Evolutionary conservation across 2,797 vertebrate genomes (phyloP), one percentile per base, ranked within the genome.

Genomic region (Paratrypauchen microcephalus): DNA sequence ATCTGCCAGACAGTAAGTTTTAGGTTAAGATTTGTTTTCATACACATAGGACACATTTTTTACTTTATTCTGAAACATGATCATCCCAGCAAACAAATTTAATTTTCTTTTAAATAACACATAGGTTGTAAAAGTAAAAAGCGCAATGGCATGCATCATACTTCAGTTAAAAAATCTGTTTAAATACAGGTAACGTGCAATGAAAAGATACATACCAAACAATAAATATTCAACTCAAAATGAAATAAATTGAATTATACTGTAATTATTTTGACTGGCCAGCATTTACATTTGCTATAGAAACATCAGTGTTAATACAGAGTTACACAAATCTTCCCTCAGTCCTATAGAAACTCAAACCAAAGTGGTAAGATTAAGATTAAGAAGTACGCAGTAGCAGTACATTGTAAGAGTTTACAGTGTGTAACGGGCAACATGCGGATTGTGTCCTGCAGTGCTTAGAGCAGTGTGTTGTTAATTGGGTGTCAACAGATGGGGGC

Each of bases 401-500:
- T 13, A 11, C 52, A 12, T 12, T 55, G 1, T 23, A 55, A 23
- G 58, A 32, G 28, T 19, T 19, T 32, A 59, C 57, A n/a, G 57
- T 59, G 57, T 32, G 24, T 57, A 28, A 58, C 56, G 54, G 54
- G 11, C 54, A 13, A 13, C 54, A 15, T 26, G 58, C 30, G 57
- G 36, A 47, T 45, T 26, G 62, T 48, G 62, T 64, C 21, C 62
- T 28, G 62, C 41, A 19, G 41, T 15, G 41, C 41, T 45, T 45
- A 45, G 41, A 45, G 41, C 41, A 45, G 12, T 65, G 63, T 52
- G 13, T 52, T 57, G 39, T 60, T 79, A 74, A 80, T 74, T 77
- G 67, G 45, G 26, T 80, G 76, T 74, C 57, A 86, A 87, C 86
- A 87, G 78, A 78, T 83, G 80, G 75, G 41, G 59, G 69, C 45